Evolutionary conservation across 2,888 invertebrate species (phyloP), one percentile per base, ranked within the genome.

Genomic region (Chrysolina americana): DNA sequence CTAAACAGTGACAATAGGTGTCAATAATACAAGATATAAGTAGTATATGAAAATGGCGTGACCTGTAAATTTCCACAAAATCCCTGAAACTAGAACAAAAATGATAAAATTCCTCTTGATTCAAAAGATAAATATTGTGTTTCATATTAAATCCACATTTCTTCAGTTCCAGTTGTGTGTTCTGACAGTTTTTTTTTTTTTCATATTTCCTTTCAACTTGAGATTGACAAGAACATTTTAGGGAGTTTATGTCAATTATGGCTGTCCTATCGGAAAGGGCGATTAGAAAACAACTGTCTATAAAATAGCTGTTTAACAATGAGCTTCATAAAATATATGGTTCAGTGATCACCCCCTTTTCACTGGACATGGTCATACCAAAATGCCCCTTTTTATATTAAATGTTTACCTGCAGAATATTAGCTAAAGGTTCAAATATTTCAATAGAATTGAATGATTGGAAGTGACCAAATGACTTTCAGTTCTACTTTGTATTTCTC

Each of bases 221-320:
- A 47, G 1, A 53, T 36, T 59, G 17, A 11, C 0, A n/a, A 28
- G 21, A 41, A 65, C 44, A 48, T 28, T 47, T 48, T 15, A 10
- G 17, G 15, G 21, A 69, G 21, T 19, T 59, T 44, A 44, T 69
- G 69, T 69, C 62, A 69, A 62, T 69, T 44, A 41, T 59, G 23
- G 23, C 13, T 62, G 44, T 62, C 64, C 66, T 68, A 59, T 63
- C 74, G 73, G 81, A 78, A 80, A 81, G 66, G 63, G 48, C 72
- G 68, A 77, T 77, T 81, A 78, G 70, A 74, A 79, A 78, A 78
- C 76, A 81, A 82, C 77, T 76, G 76, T 77, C 80, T 80, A 77
- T 76, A 81, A 82, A 82, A 79, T 79, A 76, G 76, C 76, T 72
- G 78, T 77, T 82, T 78, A 81, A 77, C 80, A 78, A 81, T 76